Evolutionary conservation across 2,888 invertebrate genomes (phyloP).

Genomic region (Arge pagana): DNA sequence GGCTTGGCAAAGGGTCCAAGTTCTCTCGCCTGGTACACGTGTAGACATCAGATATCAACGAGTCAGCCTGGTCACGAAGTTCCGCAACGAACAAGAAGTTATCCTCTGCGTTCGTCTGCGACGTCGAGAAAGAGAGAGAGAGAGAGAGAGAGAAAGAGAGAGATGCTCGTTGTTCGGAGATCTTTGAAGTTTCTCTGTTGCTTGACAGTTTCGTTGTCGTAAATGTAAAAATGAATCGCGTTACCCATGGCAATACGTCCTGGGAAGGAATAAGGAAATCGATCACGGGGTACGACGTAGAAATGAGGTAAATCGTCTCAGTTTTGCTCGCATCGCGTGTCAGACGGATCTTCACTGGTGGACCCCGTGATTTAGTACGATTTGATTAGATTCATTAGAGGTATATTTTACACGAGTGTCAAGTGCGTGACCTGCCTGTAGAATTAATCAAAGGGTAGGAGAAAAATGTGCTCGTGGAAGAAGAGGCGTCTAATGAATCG

Average conservation of each 20-base stretch:
- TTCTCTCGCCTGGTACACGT: constrained; percentile 40
- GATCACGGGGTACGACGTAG: too few species aligned
- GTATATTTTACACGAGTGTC: constrained; percentile 20
- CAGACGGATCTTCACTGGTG: neutral
- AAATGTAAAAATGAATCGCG: too few species aligned
- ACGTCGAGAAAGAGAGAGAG: too few species aligned
- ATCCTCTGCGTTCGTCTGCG: neutral
- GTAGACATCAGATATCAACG: constrained; percentile 46
- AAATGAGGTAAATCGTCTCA: too few species aligned
- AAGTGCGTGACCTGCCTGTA: neutral
- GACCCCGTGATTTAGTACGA: constrained; percentile 21
- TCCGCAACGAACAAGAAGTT: neutral
- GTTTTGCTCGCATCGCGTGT: constrained; percentile 6
- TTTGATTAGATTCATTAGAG: constrained; percentile 27
- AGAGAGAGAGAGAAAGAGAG: neutral
- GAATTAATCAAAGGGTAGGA: constrained; percentile 11
- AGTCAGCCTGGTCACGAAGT: neutral
- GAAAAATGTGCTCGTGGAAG: constrained; percentile 18
- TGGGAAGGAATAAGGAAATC: too few species aligned
- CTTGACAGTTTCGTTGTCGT: too few species aligned
- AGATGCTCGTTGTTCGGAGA: neutral
- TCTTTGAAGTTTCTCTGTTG: too few species aligned
- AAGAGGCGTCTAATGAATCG: constrained; percentile 14
- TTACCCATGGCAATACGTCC: too few species aligned
- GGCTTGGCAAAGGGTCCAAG: constrained; percentile 29